Conservation (phyloP, 2,113 vertebrate species). For the Cottus gobio region DNA sequence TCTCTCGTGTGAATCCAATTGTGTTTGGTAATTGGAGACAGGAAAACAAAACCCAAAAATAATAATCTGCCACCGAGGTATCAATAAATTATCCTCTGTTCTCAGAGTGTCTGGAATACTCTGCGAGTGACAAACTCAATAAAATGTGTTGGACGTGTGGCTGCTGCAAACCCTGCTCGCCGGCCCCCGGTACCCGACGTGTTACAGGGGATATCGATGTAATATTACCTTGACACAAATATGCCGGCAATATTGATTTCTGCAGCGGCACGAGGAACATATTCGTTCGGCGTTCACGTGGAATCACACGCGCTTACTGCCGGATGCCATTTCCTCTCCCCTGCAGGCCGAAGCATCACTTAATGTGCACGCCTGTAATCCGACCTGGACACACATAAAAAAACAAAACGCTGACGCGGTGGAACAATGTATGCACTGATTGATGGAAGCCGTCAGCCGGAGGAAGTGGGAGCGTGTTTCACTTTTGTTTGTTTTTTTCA, state of each 20-base stretch:
- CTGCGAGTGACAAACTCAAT: conserved; percentile 57
- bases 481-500: conserved; percentile 26
- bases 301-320: conserved; percentile 8
- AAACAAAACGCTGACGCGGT: conserved; percentile 67
- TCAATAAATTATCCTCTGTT: conserved; percentile 56
- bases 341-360: neutral
- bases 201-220: conserved; percentile 53
- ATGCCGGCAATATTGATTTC: conserved; percentile 47
- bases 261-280: conserved; percentile 41
- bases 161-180: conserved; percentile 34
- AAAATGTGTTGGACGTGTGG: conserved; percentile 51
- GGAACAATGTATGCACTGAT: conserved; percentile 57
- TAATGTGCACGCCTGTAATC: conserved; percentile 1
- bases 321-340: neutral
- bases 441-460: conserved; percentile 58
- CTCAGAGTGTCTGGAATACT: conserved; percentile 27
- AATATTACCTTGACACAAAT: conserved; percentile 49
- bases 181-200: conserved; percentile 37
- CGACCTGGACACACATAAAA: conserved; percentile 30
- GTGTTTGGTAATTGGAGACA: conserved; percentile 51
- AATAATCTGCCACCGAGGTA: conserved; percentile 31
- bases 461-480: neutral
- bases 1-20: conserved; percentile 46
- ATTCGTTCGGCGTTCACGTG: conserved; percentile 41
- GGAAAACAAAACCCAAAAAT: conserved; percentile 4